These are phyloP conservation scores for Pristionchus fissidentatus DNA, from an alignment of 2,888 invertebrate genomes.

Conservation along the genomic window DNA sequence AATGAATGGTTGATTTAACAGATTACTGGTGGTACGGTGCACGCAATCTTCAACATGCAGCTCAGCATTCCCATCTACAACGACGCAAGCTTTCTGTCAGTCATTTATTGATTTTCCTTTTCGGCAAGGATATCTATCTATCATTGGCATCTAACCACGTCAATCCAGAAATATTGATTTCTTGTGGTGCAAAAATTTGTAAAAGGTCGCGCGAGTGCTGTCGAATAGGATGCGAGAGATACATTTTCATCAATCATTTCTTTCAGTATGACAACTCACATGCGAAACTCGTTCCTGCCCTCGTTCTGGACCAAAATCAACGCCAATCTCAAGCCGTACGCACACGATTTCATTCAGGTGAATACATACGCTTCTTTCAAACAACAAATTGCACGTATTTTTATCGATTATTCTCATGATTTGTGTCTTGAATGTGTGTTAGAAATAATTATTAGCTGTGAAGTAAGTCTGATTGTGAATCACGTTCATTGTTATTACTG, in stretches of 20 bases:
- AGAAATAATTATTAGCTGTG: too few species aligned
- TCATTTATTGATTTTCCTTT: background rate
- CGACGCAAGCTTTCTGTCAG: constrained; percentile 49
- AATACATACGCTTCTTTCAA: constrained; percentile 11
- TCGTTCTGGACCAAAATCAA: constrained; percentile 58
- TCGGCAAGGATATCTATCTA: background rate
- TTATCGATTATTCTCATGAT: background rate
- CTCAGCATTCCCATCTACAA: constrained; percentile 62
- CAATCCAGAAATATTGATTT: background rate
- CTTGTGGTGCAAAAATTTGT: too few species aligned
- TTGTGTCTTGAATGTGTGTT: background rate
- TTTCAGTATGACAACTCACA: constrained; percentile 43
- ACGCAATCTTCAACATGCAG: constrained; percentile 64
- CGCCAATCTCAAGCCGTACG: constrained; percentile 59
- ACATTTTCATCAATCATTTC: too few species aligned
- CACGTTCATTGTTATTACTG: too few species aligned
- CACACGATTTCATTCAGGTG: constrained; percentile 57
- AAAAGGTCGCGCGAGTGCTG: too few species aligned
- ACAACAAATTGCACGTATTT: background rate
- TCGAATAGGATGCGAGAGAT: too few species aligned
- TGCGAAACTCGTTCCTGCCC: constrained; percentile 56
- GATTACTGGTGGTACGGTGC: constrained; percentile 64
- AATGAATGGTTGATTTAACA: constrained; percentile 42
- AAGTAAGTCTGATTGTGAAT: too few species aligned
- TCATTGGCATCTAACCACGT: background rate